Base-by-base conservation (phyloP, 64 coral and sea anemone species). In the Montipora foliosa region DNA sequence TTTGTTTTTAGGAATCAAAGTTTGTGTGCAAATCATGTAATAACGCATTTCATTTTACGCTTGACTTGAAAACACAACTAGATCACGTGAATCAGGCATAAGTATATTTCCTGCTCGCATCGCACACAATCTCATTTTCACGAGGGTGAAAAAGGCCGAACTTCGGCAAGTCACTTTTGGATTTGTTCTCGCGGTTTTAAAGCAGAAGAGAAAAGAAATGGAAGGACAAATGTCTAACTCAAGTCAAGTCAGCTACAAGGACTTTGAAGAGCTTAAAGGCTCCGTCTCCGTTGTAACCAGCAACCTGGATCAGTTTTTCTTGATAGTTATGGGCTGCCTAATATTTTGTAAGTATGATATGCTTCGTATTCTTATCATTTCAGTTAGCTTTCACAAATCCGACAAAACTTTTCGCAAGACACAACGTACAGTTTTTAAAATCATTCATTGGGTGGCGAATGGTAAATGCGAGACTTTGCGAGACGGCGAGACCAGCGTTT, bases 271-370 rank as follows among this genome's bases (percentile, higher is more conserved):
- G 5, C 76, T 78, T 78, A 14, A 16, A 5, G 76, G 12, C 3
- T 50, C 10, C 14, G 13, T 78, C 15, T 51, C n/a, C 49, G 47
- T 49, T 49, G 1, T 78, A 19, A 49, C 6, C 4, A 44, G 80
- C 4, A 86, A 86, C 19, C 10, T 74, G 3, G 79, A 91, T 67
- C 89, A 91, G 50, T 59, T 92, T 16, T 92, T 92, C 60, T n/a
- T 92, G 22, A 16, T 92, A n/a, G 1, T 92, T 22, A 92, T 92
- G 90, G 90, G 90, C 44, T 67, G 81, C 50, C 37, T 37, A 37
- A 37, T 37, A 37, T 37, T 37, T 37, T 37, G 37, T 37, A 37
- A 37, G 37, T 37, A 37, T 37, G 37, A 37, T 37, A 37, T 37
- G 5, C 4, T 24, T 21, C 0, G 4, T 71, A 4, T 3, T 21